phyloP scores from a whole-genome alignment of 2,797 vertebrate genomes.

The Hyperoplus lanceolatus region DNA sequence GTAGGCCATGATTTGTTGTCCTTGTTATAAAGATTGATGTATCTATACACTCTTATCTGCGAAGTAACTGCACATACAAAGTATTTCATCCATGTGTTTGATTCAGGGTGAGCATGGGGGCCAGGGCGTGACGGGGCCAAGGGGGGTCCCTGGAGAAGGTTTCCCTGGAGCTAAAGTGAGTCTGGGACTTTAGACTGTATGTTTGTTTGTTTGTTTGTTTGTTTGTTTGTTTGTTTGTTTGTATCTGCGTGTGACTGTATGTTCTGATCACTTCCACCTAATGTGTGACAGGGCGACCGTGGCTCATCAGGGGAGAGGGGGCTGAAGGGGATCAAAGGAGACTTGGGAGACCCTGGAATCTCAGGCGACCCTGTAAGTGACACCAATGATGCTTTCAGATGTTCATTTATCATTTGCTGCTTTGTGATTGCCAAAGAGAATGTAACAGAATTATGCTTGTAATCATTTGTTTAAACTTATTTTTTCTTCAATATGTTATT shows the following conservation, averaged over 20 bases:
- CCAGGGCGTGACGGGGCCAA: conserved; percentile 89
- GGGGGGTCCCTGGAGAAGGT: conserved; percentile 90
- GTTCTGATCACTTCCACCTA: background rate
- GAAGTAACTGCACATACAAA: background rate
- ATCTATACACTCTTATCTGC: background rate
- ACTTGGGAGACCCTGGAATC: conserved; percentile 87
- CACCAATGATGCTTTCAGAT: background rate
- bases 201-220: background rate
- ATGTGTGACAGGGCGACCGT: conserved; percentile 87
- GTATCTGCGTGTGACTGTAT: background rate
- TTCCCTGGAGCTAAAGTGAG: conserved; percentile 91
- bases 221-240: background rate
- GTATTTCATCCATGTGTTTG: conserved; percentile 1
- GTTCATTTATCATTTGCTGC: background rate
- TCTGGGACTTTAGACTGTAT: background rate
- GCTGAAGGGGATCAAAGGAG: conserved; percentile 89
- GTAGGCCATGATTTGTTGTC: conserved; percentile 66
- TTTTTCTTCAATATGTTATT: background rate
- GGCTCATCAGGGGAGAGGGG: conserved; percentile 89
- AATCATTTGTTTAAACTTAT: background rate
- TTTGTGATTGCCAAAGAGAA: background rate
- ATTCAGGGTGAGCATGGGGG: conserved; percentile 90
- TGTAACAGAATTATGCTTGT: too few species aligned
- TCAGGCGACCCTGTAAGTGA: conserved; percentile 87
- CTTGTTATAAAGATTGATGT: background rate